Evolutionary conservation across 2,113 vertebrate genomes (phyloP), one percentile per base, ranked within the genome.

Genomic region (Phyllostomus discolor): DNA sequence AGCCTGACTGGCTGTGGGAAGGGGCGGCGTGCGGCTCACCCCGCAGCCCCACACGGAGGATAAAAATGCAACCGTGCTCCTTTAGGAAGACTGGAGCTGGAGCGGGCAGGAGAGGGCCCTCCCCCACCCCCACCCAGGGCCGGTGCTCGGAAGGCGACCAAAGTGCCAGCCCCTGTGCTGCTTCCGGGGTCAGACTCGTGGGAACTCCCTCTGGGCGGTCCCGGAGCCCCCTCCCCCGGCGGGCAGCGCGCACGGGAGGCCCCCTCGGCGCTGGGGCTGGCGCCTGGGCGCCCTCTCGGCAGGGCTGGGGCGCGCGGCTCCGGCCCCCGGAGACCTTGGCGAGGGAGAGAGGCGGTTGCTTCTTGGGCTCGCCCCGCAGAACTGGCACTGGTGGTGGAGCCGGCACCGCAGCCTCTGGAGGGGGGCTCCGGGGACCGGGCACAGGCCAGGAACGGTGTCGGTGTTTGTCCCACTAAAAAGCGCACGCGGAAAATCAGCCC

Each of bases 291-390:
- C 4, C 4, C 24, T 38, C 10, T 2, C 54, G 0, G 7, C 88
- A n/a, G 57, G 88, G 38, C 52, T 6, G 22, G 10, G 76, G 79
- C 22, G 8, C 26, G 26, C 10, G 9, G 22, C 4, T 15, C 85
- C 93, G 5, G 20, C 93, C 94, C 96, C 95, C 7, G 17, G 57
- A 15, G 41, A 90, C 28, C 88, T 0, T 33, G 57, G 89, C 93
- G 88, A 79, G 96, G 96, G 93, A 86, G 86, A 97, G 83, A 94
- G 31, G 75, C 84, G 91, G 93, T 92, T 96, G 64, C 41, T 84
- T 97, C 87, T 86, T 73, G 96, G 97, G 89, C 46, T 85, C 94
- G 87, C 92, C 94, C 86, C 96, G 87, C 89, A 96, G 95, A 95
- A 91, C 73, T 59, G 81, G 81, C 94, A 84, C 66, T 86, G 87